Evolutionary conservation across 2,113 vertebrate species (phyloP), one percentile per base, ranked within the genome.

Genomic region (Pituophis catenifer): DNA sequence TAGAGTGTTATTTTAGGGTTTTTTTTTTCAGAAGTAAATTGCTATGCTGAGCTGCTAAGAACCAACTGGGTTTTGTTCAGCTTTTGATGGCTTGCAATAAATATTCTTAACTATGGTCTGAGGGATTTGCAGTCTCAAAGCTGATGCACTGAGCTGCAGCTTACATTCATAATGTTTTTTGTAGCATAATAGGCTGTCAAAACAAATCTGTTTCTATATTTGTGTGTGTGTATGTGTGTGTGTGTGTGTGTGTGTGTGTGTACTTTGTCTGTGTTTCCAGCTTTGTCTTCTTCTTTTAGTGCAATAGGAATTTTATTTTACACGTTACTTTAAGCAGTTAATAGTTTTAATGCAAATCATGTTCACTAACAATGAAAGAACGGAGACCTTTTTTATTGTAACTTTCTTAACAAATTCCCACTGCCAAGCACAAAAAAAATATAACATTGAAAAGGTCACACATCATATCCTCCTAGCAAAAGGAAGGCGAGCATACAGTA

Each of bases 151-250:
- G 97, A 94, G 93, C 96, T 96, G 96, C 92, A 97, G 97, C 97
- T 98, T 98, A 97, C 96, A 95, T 97, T 98, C 96, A 96, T 96
- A 97, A 98, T 97, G 97, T 97, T 97, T 97, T 98, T 97, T 97
- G 96, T 97, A 97, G 96, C 96, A 97, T 97, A 97, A 98, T 97
- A 97, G 92, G 57, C 93, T 98, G 98, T 97, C 98, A 98, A 98
- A 98, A 98, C 97, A 98, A 98, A 98, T 98, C 97, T 98, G 98
- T 97, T 97, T 97, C 96, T 86, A 90, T 54, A 93, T 90, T 95
- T 70, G 0, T 65, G 62, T 65, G 62, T 90, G 92, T 90, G 62
- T 90, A 91, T 90, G 38, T 38, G 38, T 38, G 38, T 38, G 38
- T 65, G 29, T n/a, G 11, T 90, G 92, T 90, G 0, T 62, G 59